A percentile compares a stretch with the other conserved stretches of the same genome.
Evolutionary conservation across 2,113 vertebrate genomes (phyloP).

Genomic region (Stigmatopora nigra): DNA sequence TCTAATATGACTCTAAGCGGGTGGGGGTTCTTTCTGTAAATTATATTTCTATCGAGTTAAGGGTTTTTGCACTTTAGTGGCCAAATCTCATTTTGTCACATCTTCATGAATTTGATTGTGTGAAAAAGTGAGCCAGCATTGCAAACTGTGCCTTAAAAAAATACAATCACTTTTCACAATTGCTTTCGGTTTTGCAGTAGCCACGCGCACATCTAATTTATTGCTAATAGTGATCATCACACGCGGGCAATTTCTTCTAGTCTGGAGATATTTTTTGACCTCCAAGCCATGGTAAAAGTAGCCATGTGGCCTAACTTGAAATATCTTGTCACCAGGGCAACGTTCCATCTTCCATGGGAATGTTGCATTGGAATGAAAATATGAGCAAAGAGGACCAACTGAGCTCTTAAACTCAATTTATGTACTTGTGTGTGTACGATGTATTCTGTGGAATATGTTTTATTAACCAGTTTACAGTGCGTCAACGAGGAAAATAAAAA

Average conservation of each 20-base stretch:
- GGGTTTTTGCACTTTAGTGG: background rate
- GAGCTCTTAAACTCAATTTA: conserved; percentile 15
- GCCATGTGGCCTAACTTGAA: conserved; percentile 18
- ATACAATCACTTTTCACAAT: conserved; percentile 6
- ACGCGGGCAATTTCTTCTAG: conserved; percentile 10
- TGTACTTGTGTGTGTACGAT: conserved; percentile 29
- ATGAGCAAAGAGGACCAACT: conserved; percentile 26
- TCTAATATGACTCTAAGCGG: background rate
- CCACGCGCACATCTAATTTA: background rate
- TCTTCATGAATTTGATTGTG: background rate
- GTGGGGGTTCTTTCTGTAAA: background rate
- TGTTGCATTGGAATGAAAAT: conserved; percentile 3
- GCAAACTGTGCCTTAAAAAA: conserved; percentile 58
- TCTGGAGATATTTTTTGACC: conserved; percentile 9
- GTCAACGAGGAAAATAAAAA: conserved; percentile 45
- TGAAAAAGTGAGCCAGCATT: conserved; percentile 16
- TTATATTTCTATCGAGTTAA: background rate
- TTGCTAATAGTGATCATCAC: background rate
- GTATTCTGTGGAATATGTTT: conserved; percentile 45
- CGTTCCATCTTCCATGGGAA: background rate
- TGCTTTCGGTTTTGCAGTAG: conserved; percentile 13
- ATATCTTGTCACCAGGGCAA: conserved; percentile 2
- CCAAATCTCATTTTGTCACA: conserved; percentile 2
- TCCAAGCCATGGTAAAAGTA: conserved; percentile 40
- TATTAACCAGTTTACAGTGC: conserved; percentile 54